Conservation (phyloP, 2,113 vertebrate genomes). For the Anser cygnoides region DNA sequence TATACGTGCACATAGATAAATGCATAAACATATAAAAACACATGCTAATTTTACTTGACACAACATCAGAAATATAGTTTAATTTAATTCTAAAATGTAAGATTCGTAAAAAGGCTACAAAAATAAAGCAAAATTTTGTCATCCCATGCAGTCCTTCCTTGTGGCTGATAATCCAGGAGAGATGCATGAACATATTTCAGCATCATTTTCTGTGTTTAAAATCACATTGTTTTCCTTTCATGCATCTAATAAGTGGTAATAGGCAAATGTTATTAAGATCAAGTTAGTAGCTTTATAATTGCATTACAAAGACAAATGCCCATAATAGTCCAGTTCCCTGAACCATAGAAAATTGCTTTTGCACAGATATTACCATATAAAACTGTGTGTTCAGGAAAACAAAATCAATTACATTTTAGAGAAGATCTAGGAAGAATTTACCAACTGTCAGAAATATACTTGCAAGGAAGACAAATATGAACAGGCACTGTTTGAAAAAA, state of each 20-base stretch:
- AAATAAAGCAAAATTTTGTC: conserved; percentile 6
- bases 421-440: conserved; percentile 31
- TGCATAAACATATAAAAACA: background rate
- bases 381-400: conserved; percentile 53
- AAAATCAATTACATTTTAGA: conserved; percentile 52
- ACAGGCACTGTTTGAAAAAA: conserved; percentile 5
- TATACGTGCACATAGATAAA: background rate
- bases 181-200: background rate
- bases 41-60: background rate
- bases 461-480: conserved; percentile 15
- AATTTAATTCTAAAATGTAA: conserved; percentile 38
- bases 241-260: conserved; percentile 34
- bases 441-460: conserved; percentile 9
- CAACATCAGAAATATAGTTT: background rate
- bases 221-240: conserved; percentile 55
- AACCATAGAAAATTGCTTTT: conserved; percentile 63
- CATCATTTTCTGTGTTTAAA: conserved; percentile 35
- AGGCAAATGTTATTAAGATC: conserved; percentile 68
- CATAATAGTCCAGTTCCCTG: conserved; percentile 46
- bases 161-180: background rate
- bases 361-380: conserved; percentile 51
- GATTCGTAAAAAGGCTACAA: background rate
- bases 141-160: background rate
- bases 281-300: conserved; percentile 67
- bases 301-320: conserved; percentile 70